phyloP scores from a whole-genome alignment of 2,888 invertebrate species.

The Dione vanillae region DNA sequence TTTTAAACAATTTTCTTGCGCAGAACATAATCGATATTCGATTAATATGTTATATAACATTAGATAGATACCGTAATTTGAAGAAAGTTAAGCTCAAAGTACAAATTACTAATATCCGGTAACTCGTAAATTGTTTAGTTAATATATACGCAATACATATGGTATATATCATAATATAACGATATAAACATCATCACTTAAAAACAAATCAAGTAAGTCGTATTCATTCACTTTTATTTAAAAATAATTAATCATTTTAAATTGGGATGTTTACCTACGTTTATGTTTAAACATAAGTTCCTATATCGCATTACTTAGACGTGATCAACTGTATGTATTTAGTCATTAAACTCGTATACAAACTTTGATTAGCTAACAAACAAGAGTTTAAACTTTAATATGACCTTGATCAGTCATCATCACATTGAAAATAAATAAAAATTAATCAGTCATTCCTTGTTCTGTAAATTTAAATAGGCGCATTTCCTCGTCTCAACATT shows the following conservation, averaged over 20 bases:
- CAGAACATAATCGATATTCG: background rate
- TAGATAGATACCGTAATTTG: background rate
- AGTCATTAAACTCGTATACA: slow-evolving; percentile 8
- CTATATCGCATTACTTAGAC: background rate
- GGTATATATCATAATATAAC: background rate
- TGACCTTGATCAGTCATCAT: slow-evolving; percentile 20
- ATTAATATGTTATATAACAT: background rate
- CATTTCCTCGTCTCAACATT: too few species aligned
- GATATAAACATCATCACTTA: background rate
- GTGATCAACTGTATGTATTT: slow-evolving; percentile 24
- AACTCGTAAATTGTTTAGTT: background rate
- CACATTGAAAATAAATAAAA: background rate
- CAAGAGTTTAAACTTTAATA: slow-evolving; percentile 17
- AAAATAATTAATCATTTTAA: too few species aligned
- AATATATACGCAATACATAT: background rate
- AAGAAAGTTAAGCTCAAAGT: background rate
- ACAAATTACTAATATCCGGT: background rate
- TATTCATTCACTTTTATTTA: too few species aligned
- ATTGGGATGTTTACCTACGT: background rate
- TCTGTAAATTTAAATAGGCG: slow-evolving; percentile 7
- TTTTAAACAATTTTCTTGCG: background rate
- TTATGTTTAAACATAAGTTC: background rate
- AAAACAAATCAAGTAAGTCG: background rate
- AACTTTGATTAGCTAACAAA: slow-evolving; percentile 1
- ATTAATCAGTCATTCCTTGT: background rate